Percentiles rank a stretch among this genome's conserved stretches.
These are phyloP conservation scores for Suricata suricatta DNA, from an alignment of 2,113 vertebrate species.

Conservation along the genomic window DNA sequence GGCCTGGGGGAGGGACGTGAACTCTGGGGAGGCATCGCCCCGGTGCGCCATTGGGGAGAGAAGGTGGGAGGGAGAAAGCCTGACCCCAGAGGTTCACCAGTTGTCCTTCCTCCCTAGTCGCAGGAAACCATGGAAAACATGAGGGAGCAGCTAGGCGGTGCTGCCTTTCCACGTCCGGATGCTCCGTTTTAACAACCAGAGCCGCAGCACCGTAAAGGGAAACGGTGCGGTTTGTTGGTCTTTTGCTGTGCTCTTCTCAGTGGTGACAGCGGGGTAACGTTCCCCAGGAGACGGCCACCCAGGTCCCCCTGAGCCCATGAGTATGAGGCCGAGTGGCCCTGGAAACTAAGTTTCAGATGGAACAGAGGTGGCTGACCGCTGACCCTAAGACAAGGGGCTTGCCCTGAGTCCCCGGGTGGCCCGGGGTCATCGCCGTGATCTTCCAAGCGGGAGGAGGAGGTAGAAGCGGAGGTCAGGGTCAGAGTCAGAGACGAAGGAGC, in stretches of 20 bases:
- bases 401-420: fast-evolving
- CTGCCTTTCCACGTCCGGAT: fast-evolving
- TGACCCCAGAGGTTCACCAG: no score
- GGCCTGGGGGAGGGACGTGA: neutral
- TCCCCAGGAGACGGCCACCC: no score
- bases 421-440: neutral
- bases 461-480: neutral
- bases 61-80: fast-evolving
- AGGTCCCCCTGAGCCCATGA: neutral
- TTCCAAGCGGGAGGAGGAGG: fast-evolving
- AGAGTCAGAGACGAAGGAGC: fast-evolving
- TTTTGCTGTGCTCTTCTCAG: neutral
- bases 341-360: neutral
- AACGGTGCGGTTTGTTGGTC: fast-evolving
- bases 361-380: fast-evolving
- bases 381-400: neutral
- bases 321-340: fast-evolving
- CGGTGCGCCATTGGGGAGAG: no score
- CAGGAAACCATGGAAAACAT: neutral
- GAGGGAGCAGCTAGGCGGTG: fast-evolving
- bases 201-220: fast-evolving
- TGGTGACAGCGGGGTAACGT: fast-evolving
- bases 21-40: fast-evolving
- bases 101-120: fast-evolving
- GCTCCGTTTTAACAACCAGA: neutral